Evolutionary conservation across 2,797 vertebrate genomes (phyloP), one percentile per base, ranked within the genome.

Genomic region (Sciaenops ocellatus): DNA sequence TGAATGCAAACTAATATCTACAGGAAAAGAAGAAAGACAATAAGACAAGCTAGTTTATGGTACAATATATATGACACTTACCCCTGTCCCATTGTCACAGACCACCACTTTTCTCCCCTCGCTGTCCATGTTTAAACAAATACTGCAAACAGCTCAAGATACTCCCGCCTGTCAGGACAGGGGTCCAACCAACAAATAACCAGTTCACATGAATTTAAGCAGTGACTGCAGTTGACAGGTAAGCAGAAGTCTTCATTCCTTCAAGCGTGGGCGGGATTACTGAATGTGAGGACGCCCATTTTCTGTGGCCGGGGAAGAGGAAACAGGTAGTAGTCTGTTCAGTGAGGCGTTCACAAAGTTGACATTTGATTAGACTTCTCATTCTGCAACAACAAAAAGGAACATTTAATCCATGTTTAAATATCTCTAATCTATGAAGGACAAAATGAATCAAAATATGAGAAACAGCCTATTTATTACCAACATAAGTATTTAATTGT

Each of bases 61-160:
- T 9, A 26, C n/a, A 72, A 16, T 41, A 44, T 0, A 48, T 2
- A 1, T 57, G 18, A 90, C 34, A 38, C 95, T 94, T 83, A 96
- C 96, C 92, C 96, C 95, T 0, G 95, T 96, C 24, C 96, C 95
- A 90, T 96, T 96, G 91, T 96, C 96, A 90, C 95, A 96, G 46
- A 96, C 96, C 73, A 95, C 90, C 86, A 96, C 96, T 80, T 93
- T 95, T 76, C 95, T 94, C 54, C 95, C 95, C 48, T 91, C 59
- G 52, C 90, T 95, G 90, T 96, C 95, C 96, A 96, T 96, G 73
- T 1, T 92, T 41, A 50, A 51, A 54, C 16, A 15, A 62, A 59
- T 6, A 6, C 16, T 56, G 1, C 8, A 69, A 75, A 60, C 20
- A 67, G 38, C 50, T 74, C 4, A 16, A 70, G 42, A 57, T 60